A percentile compares a stretch with the other conserved stretches of the same genome.
Evolutionary conservation across 2,797 vertebrate genomes (phyloP).

Genomic region (Ispidina picta): DNA sequence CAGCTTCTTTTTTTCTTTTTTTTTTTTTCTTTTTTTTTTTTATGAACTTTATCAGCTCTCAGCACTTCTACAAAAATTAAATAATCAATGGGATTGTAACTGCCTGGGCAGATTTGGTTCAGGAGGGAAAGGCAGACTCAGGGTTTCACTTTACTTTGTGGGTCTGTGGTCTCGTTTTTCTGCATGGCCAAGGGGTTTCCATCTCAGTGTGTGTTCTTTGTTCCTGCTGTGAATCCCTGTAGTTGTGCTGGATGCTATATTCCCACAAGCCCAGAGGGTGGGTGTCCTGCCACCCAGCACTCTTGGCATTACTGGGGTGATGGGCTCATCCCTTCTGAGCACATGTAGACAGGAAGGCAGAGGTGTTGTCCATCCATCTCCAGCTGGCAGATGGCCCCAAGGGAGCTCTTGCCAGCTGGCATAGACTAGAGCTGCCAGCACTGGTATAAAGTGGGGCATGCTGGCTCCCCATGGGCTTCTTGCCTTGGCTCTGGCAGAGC

Average conservation of each 20-base stretch:
- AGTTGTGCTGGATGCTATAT: not conserved
- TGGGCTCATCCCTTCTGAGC: not conserved
- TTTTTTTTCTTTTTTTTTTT: not conserved
- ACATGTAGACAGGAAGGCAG: not conserved
- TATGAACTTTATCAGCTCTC: not conserved
- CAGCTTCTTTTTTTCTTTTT: not conserved
- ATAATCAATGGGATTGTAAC: fast-evolving
- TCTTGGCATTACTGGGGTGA: fast-evolving
- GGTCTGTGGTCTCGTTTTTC: not conserved
- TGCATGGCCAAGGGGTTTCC: not conserved
- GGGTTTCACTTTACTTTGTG: not conserved
- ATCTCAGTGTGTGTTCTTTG: fast-evolving
- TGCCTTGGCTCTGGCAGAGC: not conserved
- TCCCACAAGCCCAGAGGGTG: fast-evolving
- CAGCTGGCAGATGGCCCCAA: not conserved
- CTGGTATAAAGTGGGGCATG: not conserved
- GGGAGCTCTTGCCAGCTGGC: slow-evolving; percentile 4
- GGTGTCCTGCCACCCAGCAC: not conserved
- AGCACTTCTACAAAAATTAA: not conserved
- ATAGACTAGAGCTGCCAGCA: not conserved
- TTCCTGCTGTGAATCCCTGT: not conserved
- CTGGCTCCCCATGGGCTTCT: not conserved
- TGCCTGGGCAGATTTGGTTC: not conserved
- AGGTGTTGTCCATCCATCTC: not conserved
- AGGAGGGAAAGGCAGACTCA: not conserved